Evolutionary conservation across 2,797 vertebrate species (phyloP), one percentile per base, ranked within the genome.

Genomic region (Sylvilagus floridanus): DNA sequence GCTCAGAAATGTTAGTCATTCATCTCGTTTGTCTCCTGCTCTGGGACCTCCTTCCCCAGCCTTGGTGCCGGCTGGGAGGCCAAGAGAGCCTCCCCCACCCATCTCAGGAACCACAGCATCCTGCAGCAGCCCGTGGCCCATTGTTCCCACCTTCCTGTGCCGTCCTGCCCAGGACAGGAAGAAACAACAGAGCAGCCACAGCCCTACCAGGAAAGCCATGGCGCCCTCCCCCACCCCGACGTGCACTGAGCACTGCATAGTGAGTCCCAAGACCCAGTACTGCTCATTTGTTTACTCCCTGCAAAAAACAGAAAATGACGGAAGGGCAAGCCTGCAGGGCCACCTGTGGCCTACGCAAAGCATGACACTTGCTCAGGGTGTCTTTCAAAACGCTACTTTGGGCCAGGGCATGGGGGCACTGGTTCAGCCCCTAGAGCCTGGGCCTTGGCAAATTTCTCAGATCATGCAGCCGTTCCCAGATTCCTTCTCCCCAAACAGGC

Each of bases 131-230:
- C 2, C 0, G 50, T 14, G 2, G 65, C 77, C 90, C 88, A 95
- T 97, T 94, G 94, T 95, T 96, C 62, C 54, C 1, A 5, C 50
- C 77, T 95, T 97, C 90, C 96, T 84, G 95, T 47, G 62, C 69
- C 5, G 68, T 52, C 35, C n/a, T 0, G 26, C 28, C 37, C 4
- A 2, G 35, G 57, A 1, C 60, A 0, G 42, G 50, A 47, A 47
- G 42, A 9, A 9, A 47, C 42, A 47, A 47, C 10, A 0, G 50
- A 42, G 52, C 30, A 24, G 69, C 83, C 22, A 47, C 52, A 4
- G 89, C 50, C 35, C 4, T 0, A 21, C 65, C 12, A 62, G 54
- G 79, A 35, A 47, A 4, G 42, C 83, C 57, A 47, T 5, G 16
- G 26, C 21, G 0, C 75, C 11, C 42, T 28, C 30, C 69, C 37